These are phyloP conservation scores for Melanotaenia nigrans DNA, from an alignment of 2,797 vertebrate genomes.

Conservation along the genomic window DNA sequence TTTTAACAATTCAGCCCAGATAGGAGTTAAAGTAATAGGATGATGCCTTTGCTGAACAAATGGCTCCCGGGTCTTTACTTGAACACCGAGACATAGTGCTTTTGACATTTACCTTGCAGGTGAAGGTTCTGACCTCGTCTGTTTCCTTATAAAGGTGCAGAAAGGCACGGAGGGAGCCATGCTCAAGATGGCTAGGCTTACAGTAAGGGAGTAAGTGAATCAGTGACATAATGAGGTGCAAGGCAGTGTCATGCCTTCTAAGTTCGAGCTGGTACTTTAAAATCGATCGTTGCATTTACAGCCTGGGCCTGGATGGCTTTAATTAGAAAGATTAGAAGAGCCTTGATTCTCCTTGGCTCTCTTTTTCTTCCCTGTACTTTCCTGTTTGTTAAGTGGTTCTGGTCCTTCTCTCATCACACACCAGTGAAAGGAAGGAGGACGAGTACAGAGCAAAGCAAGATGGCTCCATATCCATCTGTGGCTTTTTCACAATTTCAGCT, in stretches of 20 bases:
- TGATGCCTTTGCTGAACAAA: constrained; percentile 11
- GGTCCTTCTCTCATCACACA: constrained; percentile 3
- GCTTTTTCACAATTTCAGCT: constrained; percentile 65
- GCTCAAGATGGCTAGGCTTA: constrained; percentile 21
- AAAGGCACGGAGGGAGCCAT: constrained; percentile 17
- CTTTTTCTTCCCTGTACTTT: background rate
- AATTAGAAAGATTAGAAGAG: constrained; percentile 40
- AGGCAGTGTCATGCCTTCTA: constrained; percentile 53
- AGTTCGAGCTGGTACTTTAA: constrained; percentile 55
- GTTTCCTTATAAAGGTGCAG: constrained; percentile 24
- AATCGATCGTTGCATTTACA: constrained; percentile 66
- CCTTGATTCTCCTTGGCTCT: constrained; percentile 13
- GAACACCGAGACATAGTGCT: constrained; percentile 13
- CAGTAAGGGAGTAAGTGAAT: constrained; percentile 50
- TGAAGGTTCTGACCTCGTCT: constrained; percentile 37
- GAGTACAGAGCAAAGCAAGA: constrained; percentile 13
- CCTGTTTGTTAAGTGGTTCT: background rate
- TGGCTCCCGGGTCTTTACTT: background rate
- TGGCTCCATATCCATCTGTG: constrained; percentile 27
- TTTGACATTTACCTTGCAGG: constrained; percentile 7
- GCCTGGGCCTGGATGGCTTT: constrained; percentile 32
- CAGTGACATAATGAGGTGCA: constrained; percentile 58
- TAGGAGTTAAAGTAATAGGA: background rate
- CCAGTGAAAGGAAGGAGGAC: background rate
- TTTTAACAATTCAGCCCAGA: background rate